Conservation (phyloP, 2,888 invertebrate species). For the Brachyptera putata region DNA sequence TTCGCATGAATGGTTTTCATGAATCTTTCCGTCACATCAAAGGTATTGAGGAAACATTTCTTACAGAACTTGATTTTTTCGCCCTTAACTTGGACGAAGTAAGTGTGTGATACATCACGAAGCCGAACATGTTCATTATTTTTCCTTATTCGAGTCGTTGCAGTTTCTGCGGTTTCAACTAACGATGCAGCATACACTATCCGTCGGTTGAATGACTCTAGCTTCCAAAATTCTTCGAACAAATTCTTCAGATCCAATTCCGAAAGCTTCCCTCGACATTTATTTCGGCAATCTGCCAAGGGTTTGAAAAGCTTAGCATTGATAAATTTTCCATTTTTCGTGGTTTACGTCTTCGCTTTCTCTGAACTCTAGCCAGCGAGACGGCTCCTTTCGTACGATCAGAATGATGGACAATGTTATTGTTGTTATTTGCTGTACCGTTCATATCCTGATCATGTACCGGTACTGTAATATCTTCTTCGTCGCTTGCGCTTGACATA, state of each 20-base stretch:
- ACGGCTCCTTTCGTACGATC: background rate
- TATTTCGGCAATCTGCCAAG: background rate
- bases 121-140: background rate
- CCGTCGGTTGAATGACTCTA: background rate
- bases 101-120: background rate
- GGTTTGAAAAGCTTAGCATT: background rate
- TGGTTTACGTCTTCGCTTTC: slow-evolving; percentile 2
- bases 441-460: too few relatives aligned
- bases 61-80: background rate
- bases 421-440: too few relatives aligned
- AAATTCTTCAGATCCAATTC: background rate
- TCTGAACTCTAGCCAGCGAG: background rate
- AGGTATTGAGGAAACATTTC: background rate
- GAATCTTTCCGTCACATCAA: background rate
- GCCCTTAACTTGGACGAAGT: background rate
- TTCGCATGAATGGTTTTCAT: background rate
- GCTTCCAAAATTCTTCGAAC: background rate
- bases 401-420: too few relatives aligned
- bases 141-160: background rate
- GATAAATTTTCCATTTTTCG: background rate
- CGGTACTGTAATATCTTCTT: too few relatives aligned
- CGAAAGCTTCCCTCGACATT: background rate
- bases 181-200: background rate
- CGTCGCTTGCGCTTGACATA: too few relatives aligned
- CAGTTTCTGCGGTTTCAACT: background rate